Conservation (phyloP, 2,888 invertebrate species). For the Morpho deidamia region DNA sequence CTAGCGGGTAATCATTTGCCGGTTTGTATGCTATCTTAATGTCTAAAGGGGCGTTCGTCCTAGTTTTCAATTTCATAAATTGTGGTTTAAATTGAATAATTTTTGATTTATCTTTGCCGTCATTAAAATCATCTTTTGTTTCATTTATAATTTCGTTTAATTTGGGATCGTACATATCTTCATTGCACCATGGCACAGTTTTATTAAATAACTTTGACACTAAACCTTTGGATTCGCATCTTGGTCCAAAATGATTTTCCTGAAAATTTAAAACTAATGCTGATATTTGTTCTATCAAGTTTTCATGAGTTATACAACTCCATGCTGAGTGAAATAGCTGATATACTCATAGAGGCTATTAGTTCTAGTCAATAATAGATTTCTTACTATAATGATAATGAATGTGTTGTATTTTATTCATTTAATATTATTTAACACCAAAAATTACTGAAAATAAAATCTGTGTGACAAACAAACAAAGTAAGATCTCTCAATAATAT, state of each 20-base stretch:
- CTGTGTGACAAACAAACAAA: not conserved
- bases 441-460: not conserved
- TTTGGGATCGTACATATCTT: constrained; percentile 28
- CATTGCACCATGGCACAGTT: constrained; percentile 37
- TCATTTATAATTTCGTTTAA: not conserved
- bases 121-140: constrained; percentile 25
- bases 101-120: constrained; percentile 15
- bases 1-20: constrained; percentile 87
- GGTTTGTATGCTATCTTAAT: constrained; percentile 76
- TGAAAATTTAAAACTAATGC: constrained; percentile 24
- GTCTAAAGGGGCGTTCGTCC: constrained; percentile 58
- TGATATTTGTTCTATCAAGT: no score
- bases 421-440: no score
- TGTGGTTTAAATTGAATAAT: constrained; percentile 78
- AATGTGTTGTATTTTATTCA: no score
- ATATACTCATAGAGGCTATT: not conserved
- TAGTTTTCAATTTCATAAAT: constrained; percentile 58
- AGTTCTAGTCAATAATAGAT: not conserved
- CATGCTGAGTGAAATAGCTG: no score
- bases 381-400: no score
- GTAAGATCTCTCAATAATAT: no score
- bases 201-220: not conserved
- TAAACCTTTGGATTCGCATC: constrained; percentile 36
- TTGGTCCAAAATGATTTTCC: constrained; percentile 24
- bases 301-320: no score